A percentile compares a stretch with the other conserved stretches of the same genome.
phyloP scores from a whole-genome alignment of 2,888 invertebrate species.

The Heteropelma amictum region DNA sequence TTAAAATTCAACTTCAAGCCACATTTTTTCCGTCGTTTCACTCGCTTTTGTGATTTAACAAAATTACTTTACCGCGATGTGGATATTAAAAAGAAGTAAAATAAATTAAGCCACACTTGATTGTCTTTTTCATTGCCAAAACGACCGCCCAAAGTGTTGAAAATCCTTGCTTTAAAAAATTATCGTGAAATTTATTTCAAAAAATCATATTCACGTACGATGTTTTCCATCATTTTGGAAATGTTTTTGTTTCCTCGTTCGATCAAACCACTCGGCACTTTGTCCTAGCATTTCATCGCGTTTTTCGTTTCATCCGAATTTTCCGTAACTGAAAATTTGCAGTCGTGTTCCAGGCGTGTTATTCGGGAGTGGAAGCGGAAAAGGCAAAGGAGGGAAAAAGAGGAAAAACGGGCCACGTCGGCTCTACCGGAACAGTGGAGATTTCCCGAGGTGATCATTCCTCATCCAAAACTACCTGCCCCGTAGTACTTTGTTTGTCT shows the following conservation, averaged over 20 bases:
- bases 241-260: too few species aligned
- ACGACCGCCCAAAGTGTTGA: too few species aligned
- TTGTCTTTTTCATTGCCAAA: too few species aligned
- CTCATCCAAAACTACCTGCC: conserved; percentile 70
- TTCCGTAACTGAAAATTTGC: background rate
- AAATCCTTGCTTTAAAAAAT: too few species aligned
- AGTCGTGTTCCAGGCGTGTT: too few species aligned
- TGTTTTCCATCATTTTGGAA: too few species aligned
- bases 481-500: conserved; percentile 63
- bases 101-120: too few species aligned
- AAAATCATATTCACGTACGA: too few species aligned
- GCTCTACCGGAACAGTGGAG: conserved; percentile 53
- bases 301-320: background rate
- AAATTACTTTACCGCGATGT: background rate
- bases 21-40: background rate
- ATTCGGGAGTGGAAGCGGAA: background rate
- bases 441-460: conserved; percentile 72
- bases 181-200: too few species aligned
- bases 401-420: conserved; percentile 4
- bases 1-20: conserved; percentile 9
- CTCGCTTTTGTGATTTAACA: background rate
- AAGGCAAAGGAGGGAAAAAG: background rate
- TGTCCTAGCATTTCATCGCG: too few species aligned
- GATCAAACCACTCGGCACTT: too few species aligned
- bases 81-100: too few species aligned